Conservation (phyloP, 2,797 vertebrate species). For the Pangasius macronema region DNA sequence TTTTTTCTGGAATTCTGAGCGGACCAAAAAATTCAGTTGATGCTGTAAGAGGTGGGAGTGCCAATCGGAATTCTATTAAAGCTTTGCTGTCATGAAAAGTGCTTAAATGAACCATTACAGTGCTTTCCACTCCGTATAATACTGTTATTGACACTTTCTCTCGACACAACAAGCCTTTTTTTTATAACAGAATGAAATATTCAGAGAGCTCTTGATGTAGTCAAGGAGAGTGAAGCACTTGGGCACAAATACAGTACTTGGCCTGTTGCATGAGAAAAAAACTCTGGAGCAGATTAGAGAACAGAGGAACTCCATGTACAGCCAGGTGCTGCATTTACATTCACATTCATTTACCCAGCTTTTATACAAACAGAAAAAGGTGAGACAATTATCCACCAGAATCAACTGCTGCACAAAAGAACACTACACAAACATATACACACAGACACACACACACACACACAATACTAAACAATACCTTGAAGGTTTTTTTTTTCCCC, state of each 20-base stretch:
- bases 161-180: slow-evolving; percentile 17
- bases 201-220: slow-evolving; percentile 29
- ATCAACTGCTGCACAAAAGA: neutral
- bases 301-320: neutral
- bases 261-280: slow-evolving; percentile 13
- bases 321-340: slow-evolving; percentile 13
- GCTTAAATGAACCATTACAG: slow-evolving; percentile 10
- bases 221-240: slow-evolving; percentile 30
- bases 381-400: slow-evolving; percentile 1
- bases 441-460: neutral
- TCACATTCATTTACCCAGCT: neutral
- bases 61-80: slow-evolving; percentile 12
- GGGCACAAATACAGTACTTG: slow-evolving; percentile 31
- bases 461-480: neutral
- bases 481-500: neutral
- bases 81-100: slow-evolving; percentile 12
- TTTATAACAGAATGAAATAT: slow-evolving; percentile 34
- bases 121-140: neutral
- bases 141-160: slow-evolving; percentile 39
- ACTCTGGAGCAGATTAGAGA: slow-evolving; percentile 10
- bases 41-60: neutral
- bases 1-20: slow-evolving; percentile 9
- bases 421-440: neutral
- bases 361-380: neutral
- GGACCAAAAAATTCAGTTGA: neutral